Base-by-base conservation (phyloP, 2,888 invertebrate species). In the Nomada lathburiana region DNA sequence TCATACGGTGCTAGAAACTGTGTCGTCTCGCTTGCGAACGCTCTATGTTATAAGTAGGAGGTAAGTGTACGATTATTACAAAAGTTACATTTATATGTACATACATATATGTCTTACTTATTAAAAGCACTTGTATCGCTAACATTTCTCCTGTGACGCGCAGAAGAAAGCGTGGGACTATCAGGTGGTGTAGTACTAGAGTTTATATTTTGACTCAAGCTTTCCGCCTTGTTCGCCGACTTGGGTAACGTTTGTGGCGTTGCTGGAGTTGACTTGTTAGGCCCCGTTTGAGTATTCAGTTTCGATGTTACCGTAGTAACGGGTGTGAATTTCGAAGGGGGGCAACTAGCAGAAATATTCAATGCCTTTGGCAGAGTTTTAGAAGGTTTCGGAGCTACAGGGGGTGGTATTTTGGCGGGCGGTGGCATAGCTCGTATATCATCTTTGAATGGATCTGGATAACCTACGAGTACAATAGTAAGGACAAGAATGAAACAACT, bases 81-180 rank as follows among this genome's bases (percentile, higher is more conserved):
- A 0, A 29, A 26, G 2, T 44, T n/a, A 29, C 47, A 23, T 64
- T 47, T 18, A 23, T 9, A 44, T 3, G 16, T 20, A 26, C 18
- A n/a, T 20, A 47, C 18, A 59, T 1, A 20, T 36, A 36, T 36
- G 36, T 92, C 95, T 94, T 94, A 97, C 97, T 97, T 97, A 92
- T 96, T 97, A 91, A 97, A 97, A 87, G 97, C 97, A 73, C 97
- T 97, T 2, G 97, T 97, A 91, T 98, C 98, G 92, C 97, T 97
- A 94, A 97, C 97, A 93, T 97, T 97, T 76, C 98, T 95, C 72
- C 97, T 94, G 92, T 98, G 97, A 10, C 96, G 95, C n/a, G 93
- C 92, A 16, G 92, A 91, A 60, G 90, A 90, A 42, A 90, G 86
- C 36, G 93, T 93, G 65, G 94, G 94, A 87, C 94, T 93, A 47